Percentiles rank a stretch among this genome's conserved stretches.
Conservation (phyloP, 2,888 invertebrate genomes). For the Altica lythri region DNA sequence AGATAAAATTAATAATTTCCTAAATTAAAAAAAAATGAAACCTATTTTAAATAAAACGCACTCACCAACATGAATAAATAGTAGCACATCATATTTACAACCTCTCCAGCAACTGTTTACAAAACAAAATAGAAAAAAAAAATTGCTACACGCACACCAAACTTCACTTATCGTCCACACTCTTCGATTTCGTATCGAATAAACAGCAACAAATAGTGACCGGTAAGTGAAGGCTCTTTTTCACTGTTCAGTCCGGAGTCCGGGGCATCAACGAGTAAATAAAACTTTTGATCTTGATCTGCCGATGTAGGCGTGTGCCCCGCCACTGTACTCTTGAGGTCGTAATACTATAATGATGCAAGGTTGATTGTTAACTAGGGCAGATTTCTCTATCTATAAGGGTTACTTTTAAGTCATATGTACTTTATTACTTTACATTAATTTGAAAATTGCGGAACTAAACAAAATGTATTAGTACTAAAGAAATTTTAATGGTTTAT, state of each 20-base stretch:
- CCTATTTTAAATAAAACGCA: not conserved
- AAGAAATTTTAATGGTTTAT: too few species aligned
- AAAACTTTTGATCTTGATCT: conserved; percentile 22
- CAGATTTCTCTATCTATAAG: too few species aligned
- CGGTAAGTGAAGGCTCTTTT: too few species aligned
- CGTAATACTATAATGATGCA: conserved; percentile 37
- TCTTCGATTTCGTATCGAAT: conserved; percentile 3
- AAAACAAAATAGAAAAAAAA: conserved; percentile 4
- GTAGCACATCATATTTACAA: conserved; percentile 22
- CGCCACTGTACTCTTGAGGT: conserved; percentile 39
- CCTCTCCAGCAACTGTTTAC: not conserved
- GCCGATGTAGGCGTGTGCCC: conserved; percentile 40
- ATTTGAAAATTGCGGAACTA: too few species aligned
- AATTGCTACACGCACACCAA: conserved; percentile 16
- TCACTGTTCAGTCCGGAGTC: too few species aligned
- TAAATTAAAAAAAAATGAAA: conserved; percentile 1
- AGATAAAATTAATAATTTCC: too few species aligned
- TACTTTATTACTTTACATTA: too few species aligned
- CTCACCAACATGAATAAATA: conserved; percentile 17
- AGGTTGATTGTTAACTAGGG: conserved; percentile 33
- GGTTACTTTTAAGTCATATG: too few species aligned
- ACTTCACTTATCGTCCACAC: conserved; percentile 13
- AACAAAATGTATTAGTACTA: too few species aligned
- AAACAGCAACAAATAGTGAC: conserved; percentile 11
- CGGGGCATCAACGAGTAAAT: too few species aligned